Conservation (phyloP, 2,888 invertebrate genomes). For the Stenodera caucasica region DNA sequence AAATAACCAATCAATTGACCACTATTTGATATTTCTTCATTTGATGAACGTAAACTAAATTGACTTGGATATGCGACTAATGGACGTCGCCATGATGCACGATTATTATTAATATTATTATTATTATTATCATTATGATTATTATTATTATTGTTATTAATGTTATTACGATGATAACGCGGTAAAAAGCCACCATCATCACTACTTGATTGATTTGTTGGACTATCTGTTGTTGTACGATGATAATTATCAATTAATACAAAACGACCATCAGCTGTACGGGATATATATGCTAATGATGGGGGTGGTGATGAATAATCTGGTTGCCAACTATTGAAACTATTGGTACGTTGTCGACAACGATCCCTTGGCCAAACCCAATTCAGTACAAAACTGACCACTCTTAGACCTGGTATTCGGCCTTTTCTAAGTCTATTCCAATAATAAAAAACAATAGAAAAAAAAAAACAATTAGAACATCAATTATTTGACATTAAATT, state of each 20-base stretch:
- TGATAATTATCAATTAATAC: constrained; percentile 62
- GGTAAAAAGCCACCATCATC: constrained; percentile 86
- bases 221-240: constrained; percentile 58
- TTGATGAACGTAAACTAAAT: constrained; percentile 60
- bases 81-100: constrained; percentile 67
- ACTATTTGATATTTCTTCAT: constrained; percentile 14
- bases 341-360: constrained; percentile 58
- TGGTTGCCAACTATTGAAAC: constrained; percentile 54
- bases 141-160: constrained; percentile 46
- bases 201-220: constrained; percentile 65
- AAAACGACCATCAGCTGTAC: constrained; percentile 75
- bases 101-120: constrained; percentile 47
- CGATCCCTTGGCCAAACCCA: constrained; percentile 79
- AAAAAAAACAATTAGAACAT: neutral
- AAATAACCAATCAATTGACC: constrained; percentile 42
- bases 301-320: constrained; percentile 46
- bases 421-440: constrained; percentile 82
- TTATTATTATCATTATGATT: too few relatives aligned
- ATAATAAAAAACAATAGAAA: neutral
- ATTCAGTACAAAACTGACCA: constrained; percentile 68
- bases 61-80: constrained; percentile 69
- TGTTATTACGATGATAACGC: constrained; percentile 46
- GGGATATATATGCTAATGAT: constrained; percentile 67
- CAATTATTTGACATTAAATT: too few relatives aligned
- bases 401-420: constrained; percentile 92